phyloP scores from a whole-genome alignment of 1,140 invertebrate species.

The Harpegnathos saltator region DNA sequence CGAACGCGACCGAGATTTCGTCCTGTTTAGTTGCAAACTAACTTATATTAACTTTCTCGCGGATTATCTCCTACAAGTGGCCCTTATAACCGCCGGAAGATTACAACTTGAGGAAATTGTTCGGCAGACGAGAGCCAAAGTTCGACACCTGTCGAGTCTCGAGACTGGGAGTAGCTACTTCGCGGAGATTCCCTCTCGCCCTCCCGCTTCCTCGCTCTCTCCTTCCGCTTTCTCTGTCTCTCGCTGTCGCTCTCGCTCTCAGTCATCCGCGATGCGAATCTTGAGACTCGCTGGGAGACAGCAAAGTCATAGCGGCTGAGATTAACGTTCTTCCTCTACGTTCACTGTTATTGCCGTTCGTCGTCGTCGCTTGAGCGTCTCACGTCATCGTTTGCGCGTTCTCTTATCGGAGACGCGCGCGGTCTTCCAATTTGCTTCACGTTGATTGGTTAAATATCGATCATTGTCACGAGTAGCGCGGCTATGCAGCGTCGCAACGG shows the following conservation, averaged over 20 bases:
- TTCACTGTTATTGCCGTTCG: constrained; percentile 14
- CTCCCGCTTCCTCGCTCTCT: too few species aligned
- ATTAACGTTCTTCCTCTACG: constrained; percentile 20
- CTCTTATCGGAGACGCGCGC: too few species aligned
- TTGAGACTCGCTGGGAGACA: constrained; percentile 31
- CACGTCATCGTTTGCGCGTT: too few species aligned
- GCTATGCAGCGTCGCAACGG: not conserved
- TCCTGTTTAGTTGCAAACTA: constrained; percentile 51
- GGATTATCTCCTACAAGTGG: constrained; percentile 51
- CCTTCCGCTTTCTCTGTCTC: too few species aligned
- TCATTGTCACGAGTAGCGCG: not conserved
- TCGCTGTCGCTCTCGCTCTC: too few species aligned
- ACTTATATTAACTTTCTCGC: constrained; percentile 60
- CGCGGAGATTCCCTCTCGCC: not conserved
- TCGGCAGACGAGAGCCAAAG: constrained; percentile 51
- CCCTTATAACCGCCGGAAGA: constrained; percentile 55
- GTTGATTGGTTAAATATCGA: too few species aligned
- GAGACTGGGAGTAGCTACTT: constrained; percentile 45
- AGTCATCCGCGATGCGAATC: constrained; percentile 38
- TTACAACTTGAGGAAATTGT: constrained; percentile 61
- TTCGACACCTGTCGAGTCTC: constrained; percentile 60
- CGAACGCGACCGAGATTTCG: constrained; percentile 42
- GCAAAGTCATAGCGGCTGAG: constrained; percentile 23
- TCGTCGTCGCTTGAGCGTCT: not conserved
- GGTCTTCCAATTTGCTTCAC: too few species aligned